Evolutionary conservation across 2,888 invertebrate genomes (phyloP).

Genomic region (Eupithecia dodoneata): DNA sequence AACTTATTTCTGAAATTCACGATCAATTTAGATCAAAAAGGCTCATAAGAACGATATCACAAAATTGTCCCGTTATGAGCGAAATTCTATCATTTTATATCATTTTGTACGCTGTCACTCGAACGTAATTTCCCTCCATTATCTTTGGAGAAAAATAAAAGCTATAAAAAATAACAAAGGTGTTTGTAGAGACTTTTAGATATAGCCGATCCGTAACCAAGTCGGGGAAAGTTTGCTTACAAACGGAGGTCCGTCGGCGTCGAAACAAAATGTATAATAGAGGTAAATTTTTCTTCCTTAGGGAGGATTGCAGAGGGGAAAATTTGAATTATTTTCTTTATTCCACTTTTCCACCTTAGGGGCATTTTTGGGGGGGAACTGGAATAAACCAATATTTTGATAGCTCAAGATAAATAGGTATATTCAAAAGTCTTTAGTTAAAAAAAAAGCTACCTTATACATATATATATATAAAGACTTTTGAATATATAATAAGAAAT

Average conservation of each 20-base stretch:
- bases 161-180: constrained; percentile 34
- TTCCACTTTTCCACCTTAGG: too few relatives aligned
- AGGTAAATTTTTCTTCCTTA: too few relatives aligned
- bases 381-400: too few relatives aligned
- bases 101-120: constrained; percentile 34
- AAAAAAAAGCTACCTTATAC: too few relatives aligned
- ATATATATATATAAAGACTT: too few relatives aligned
- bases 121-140: constrained; percentile 36
- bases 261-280: not conserved
- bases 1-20: not conserved
- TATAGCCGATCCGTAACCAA: not conserved
- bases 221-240: not conserved
- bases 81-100: constrained; percentile 33
- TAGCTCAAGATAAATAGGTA: too few relatives aligned
- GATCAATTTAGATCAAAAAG: not conserved
- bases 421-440: too few relatives aligned
- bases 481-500: too few relatives aligned
- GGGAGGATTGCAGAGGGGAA: too few relatives aligned
- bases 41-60: constrained; percentile 16
- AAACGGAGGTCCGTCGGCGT: not conserved
- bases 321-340: too few relatives aligned
- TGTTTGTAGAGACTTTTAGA: not conserved
- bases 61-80: constrained; percentile 24
- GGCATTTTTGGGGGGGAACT: too few relatives aligned
- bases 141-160: constrained; percentile 32